Evolutionary conservation across 2,888 invertebrate genomes (phyloP).

Genomic region (Actias luna): DNA sequence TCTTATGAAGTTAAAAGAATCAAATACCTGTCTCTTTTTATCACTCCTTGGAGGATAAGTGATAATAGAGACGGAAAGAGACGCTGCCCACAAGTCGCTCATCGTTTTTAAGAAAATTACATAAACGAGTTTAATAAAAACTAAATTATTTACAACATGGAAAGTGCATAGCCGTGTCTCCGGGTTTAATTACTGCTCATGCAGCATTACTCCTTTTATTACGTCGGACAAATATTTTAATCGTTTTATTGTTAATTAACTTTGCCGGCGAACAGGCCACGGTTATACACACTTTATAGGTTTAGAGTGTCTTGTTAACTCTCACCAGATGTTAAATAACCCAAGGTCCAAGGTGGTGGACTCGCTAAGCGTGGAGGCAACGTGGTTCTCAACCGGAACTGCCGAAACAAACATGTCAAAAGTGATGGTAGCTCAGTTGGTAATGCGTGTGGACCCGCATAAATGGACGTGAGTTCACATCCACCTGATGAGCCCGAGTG

Average conservation of each 20-base stretch:
- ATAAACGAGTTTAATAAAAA: neutral
- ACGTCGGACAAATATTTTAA: neutral
- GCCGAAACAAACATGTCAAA: no score
- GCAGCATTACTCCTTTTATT: neutral
- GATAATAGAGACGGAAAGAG: neutral
- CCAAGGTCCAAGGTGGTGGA: no score
- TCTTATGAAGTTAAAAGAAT: neutral
- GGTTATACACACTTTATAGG: no score
- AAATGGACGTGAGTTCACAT: no score
- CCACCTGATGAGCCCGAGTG: no score
- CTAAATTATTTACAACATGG: constrained; percentile 21
- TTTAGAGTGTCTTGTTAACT: no score
- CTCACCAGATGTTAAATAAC: no score
- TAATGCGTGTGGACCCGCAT: no score
- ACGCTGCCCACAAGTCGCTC: neutral
- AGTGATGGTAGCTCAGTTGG: no score
- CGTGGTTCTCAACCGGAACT: no score
- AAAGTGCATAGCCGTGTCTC: constrained; percentile 3
- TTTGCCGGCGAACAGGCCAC: no score
- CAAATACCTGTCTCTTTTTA: neutral
- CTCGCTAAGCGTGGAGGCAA: no score
- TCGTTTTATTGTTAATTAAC: neutral
- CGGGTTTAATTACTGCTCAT: neutral
- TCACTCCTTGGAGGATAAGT: neutral
- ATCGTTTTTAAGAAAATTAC: neutral